These are phyloP conservation scores for Leptopilina boulardi DNA, from an alignment of 1,140 invertebrate genomes.

Conservation along the genomic window DNA sequence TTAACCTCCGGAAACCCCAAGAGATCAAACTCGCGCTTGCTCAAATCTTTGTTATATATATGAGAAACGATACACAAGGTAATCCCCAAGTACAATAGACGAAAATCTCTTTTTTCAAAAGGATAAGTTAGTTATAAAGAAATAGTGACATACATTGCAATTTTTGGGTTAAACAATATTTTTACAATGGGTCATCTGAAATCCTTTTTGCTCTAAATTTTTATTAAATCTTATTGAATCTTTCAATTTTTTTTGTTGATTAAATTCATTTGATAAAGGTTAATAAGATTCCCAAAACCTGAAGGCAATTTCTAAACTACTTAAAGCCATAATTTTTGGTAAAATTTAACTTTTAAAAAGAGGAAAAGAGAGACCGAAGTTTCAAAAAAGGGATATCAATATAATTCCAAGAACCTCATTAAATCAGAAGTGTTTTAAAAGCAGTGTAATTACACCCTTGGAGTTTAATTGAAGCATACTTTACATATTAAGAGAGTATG, in stretches of 20 bases:
- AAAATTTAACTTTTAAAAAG: too few relatives aligned
- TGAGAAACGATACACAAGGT: not conserved
- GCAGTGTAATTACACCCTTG: constrained; percentile 6
- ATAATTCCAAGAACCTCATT: constrained; percentile 16
- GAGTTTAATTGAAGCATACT: constrained; percentile 1
- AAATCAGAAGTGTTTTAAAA: not conserved
- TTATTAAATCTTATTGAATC: too few relatives aligned
- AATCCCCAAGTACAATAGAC: constrained; percentile 11
- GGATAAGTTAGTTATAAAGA: not conserved
- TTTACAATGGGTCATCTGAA: not conserved
- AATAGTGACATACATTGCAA: not conserved
- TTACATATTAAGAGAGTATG: constrained; percentile 38
- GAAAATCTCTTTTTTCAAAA: not conserved
- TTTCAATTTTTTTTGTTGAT: too few relatives aligned
- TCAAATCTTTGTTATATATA: not conserved
- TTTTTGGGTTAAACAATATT: constrained; percentile 2
- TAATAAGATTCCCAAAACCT: not conserved
- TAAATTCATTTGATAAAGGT: too few relatives aligned
- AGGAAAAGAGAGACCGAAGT: too few relatives aligned
- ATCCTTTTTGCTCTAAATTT: not conserved
- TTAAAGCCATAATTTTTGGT: too few relatives aligned
- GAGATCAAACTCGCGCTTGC: constrained; percentile 47
- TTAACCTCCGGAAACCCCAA: constrained; percentile 58
- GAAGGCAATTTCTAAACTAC: not conserved
- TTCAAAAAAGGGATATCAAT: not conserved